Percentiles rank a stretch among this genome's conserved stretches.
Evolutionary conservation across 2,113 vertebrate genomes (phyloP).

Genomic region (Scopus umbretta): DNA sequence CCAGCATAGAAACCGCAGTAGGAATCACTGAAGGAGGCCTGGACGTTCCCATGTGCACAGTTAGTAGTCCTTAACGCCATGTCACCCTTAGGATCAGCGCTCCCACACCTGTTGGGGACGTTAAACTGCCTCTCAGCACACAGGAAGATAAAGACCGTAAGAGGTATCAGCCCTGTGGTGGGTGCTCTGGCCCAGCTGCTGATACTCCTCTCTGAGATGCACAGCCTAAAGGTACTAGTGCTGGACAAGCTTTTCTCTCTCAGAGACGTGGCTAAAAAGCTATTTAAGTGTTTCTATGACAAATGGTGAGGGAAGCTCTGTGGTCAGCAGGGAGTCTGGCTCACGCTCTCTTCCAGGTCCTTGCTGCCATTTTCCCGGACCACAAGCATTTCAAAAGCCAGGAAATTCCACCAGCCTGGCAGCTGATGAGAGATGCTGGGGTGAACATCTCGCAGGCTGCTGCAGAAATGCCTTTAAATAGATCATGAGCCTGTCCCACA

Average conservation of each 20-base stretch:
- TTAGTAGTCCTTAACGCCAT: neutral
- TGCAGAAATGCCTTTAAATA: constrained; percentile 34
- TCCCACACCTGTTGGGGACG: neutral
- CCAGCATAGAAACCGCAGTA: neutral
- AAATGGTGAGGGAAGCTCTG: neutral
- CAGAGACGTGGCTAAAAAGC: neutral
- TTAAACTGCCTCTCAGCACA: neutral
- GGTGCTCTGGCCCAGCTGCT: neutral
- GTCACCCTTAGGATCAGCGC: neutral
- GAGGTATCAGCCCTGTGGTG: neutral
- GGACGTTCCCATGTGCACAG: neutral
- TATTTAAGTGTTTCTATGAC: neutral
- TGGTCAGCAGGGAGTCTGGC: neutral
- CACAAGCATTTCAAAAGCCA: constrained; percentile 26
- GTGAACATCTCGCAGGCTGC: neutral
- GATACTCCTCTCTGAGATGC: neutral
- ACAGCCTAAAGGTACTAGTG: neutral
- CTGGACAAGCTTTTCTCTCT: neutral
- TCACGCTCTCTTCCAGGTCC: neutral
- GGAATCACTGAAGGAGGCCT: neutral
- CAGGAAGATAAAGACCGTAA: neutral
- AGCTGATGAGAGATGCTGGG: constrained; percentile 11
- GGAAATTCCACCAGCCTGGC: constrained; percentile 36
- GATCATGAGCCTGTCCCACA: neutral
- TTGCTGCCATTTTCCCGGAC: neutral